Evolutionary conservation across 2,797 vertebrate species (phyloP), one percentile per base, ranked within the genome.

Genomic region (Girardinus metallicus): DNA sequence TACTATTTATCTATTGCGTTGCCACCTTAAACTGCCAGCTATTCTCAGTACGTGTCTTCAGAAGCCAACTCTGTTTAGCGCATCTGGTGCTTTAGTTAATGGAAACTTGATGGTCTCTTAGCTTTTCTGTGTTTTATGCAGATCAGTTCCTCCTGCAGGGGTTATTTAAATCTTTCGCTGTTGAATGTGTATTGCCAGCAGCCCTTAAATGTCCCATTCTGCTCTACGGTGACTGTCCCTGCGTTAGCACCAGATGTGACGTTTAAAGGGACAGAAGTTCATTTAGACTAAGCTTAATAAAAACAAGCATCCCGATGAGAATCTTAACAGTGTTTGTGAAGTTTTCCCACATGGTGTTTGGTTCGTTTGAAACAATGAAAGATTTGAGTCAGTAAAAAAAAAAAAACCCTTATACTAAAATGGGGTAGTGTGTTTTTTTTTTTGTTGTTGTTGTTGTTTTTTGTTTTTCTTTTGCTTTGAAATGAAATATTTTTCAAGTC

Each of bases 141-240:
- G 53, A 79, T 47, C 53, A 29, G 34, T 84, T 74, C 55, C 74
- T 66, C 79, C 80, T 26, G 23, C n/a, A 43, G 60, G 71, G 39
- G 60, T 51, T 85, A 68, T 74, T 44, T n/a, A 86, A 68, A 77
- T 80, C 73, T 85, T 85, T 76, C 5, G 60, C 84, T 89, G 83
- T 74, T 83, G 74, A 43, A 70, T 77, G 39, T 76, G 49, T 43
- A 8, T 1, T 74, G 39, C 64, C 77, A 75, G 83, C 55, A 81
- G 51, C 18, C 31, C 57, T n/a, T 73, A 34, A 3, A 4, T 71
- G 79, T 76, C 72, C 46, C 39, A 46, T 74, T 64, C 74, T 73
- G 78, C 79, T 53, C 62, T 53, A 57, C 31, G 8, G 1, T 15
- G 44, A 26, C 78, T 15, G 41, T 68, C 66, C 46, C 66, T 26